Base-by-base conservation (phyloP, 2,113 vertebrate species). In the Lonchura striata region DNA sequence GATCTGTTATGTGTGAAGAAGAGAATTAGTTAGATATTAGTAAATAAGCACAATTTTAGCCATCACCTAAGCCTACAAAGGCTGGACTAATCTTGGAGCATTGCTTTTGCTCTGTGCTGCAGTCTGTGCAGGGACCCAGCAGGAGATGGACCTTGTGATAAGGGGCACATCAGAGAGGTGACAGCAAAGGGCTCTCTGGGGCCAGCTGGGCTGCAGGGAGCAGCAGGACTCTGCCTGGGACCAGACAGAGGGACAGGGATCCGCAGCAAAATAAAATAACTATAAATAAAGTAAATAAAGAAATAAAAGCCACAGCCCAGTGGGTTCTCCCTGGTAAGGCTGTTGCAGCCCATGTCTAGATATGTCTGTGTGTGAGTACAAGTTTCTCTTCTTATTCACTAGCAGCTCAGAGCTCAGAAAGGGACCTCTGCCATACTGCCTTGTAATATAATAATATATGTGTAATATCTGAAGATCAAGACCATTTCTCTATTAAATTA, bases 401-500 rank as follows among this genome's bases (percentile, higher is more conserved):
- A 90, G 70, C 70, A 82, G 35, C 24, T 80, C 65, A 44, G 54
- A 59, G 86, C 76, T 86, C 87, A 31, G 68, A 64, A 37, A 88
- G 61, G 39, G 80, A 81, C 83, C 53, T 88, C 88, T 94, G 86
- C 52, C 90, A 72, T 7, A 2, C 44, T 33, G 49, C 17, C 59
- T 94, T 60, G 68, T 88, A 95, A 86, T 47, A 35, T 37, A 89
- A 82, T 92, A 93, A 80, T 70, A 71, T 41, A 91, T 53, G 63
- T 90, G 86, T 88, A 94, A 52, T 94, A 92, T 91, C 68, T 41
- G 70, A 91, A 78, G 74, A 92, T 83, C 94, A 56, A 69, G 82
- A 78, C 90, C 83, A 92, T 95, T 94, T 92, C 79, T 75, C 86
- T 96, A 93, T 97, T 97, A 97, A 96, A 96, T 96, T 91, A 84